Evolutionary conservation across 2,797 vertebrate genomes (phyloP), one percentile per base, ranked within the genome.

Genomic region (Falco novaeseelandiae): DNA sequence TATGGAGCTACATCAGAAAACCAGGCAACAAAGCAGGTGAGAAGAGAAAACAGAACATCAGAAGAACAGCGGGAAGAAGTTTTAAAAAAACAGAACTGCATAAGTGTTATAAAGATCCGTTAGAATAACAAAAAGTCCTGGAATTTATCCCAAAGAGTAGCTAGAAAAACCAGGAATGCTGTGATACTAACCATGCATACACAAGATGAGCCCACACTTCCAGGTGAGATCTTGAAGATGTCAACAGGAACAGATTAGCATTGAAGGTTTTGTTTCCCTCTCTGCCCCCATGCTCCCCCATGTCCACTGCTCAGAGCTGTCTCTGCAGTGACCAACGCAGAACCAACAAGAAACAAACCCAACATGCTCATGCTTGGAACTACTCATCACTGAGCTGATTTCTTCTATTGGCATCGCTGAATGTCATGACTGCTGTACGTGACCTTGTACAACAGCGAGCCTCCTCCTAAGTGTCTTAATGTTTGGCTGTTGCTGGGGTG

Each of bases 361-460:
- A 34, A 49, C 4, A 15, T 1, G 1, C 23, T 54, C 1, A 0
- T 1, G 1, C 22, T 34, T 54, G 17, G 4, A 44, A 38, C 20
- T 52, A 25, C 11, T n/a, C 26, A 55, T 25, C 40, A 73, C 14
- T 2, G 6, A 84, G 11, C 8, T 8, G 8, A 65, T 52, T 78
- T 48, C n/a, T 70, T 44, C 61, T 8, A 65, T 44, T 16, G 42
- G 6, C 26, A 57, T 9, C 5, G 5, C 30, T 78, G 55, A 78
- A 61, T 36, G 77, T 57, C 44, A 25, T 5, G 6, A 32, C 19
- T 40, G 32, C 12, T 78, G 26, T 32, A 58, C 16, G 4, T 17
- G 32, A 26, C 29, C 34, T 7, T 9, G 32, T 18, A n/a, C 17
- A 69, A 21, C 10, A 58, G 6, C 2, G 3, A 81, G 20, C 13